Base-by-base conservation (phyloP, 2,113 vertebrate species). In the Pampusana beccarii region DNA sequence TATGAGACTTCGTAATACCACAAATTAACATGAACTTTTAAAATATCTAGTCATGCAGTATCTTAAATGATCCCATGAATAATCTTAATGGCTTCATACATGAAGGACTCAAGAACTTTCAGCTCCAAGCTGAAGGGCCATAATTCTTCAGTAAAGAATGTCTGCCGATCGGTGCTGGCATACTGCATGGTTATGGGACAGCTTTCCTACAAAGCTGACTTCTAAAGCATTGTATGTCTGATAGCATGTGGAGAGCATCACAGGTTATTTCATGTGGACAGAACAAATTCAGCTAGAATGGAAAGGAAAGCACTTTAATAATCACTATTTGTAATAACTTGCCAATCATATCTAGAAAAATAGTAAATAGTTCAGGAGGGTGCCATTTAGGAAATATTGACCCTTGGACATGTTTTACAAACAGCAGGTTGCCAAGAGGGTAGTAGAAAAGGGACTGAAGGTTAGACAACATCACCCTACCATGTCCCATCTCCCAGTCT, bases 41-140 rank as follows among this genome's bases (percentile, higher is more conserved):
- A 19, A 79, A 25, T 46, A 31, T 29, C 2, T 36, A 10, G 5
- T 79, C 7, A 67, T 60, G 5, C 17, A 64, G 6, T 19, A 67
- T 60, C 85, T 88, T 53, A 48, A 82, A 26, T 46, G 4, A 5
- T 46, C 3, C 26, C n/a, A 40, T 1, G 2, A 89, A 44, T 60
- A 0, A 5, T 36, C 24, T 58, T 75, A 44, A 33, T n/a, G 4
- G 2, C 57, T 83, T 88, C 20, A 33, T 23, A 62, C 8, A 46
- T 2, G 48, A 61, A 91, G 9, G 2, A 77, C 12, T 53, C 2
- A 1, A 48, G 7, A 64, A 65, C 67, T 86, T 64, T 72, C 44
- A 7, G 1, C 29, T 11, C 3, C 11, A 42, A 60, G 8, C 1
- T 80, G 29, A 71, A 88, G 86, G 44, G 23, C 0, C 2, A 0